Conservation (phyloP, 2,113 vertebrate genomes). For the Pseudonaja textilis region DNA sequence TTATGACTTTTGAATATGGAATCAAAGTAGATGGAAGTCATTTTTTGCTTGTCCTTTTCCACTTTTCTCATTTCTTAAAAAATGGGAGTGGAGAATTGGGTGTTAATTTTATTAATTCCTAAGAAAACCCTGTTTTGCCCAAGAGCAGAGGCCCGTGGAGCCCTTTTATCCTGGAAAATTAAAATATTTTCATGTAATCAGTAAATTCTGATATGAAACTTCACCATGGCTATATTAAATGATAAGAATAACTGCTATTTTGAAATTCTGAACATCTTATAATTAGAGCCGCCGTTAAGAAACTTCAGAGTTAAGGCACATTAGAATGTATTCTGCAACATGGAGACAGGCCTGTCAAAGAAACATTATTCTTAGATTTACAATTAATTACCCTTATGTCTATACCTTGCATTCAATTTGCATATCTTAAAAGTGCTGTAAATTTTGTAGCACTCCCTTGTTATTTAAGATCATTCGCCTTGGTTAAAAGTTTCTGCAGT, state of each 20-base stretch:
- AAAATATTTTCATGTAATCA: conserved; percentile 65
- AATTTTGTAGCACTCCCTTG: conserved; percentile 82
- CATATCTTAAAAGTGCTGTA: conserved; percentile 93
- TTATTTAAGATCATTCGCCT: conserved; percentile 84
- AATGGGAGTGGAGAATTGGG: background rate
- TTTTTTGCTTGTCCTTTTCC: background rate
- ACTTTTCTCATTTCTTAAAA: background rate
- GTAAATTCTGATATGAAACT: conserved; percentile 65
- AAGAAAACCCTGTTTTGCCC: background rate
- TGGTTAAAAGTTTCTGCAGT: conserved; percentile 73
- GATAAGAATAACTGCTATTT: conserved; percentile 74
- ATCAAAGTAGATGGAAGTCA: background rate
- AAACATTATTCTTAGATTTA: conserved; percentile 99
- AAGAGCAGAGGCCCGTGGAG: conserved; percentile 40
- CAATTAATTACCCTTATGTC: conserved; percentile 99
- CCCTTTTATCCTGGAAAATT: conserved; percentile 56
- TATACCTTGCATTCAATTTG: conserved; percentile 94
- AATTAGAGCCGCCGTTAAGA: conserved; percentile 89
- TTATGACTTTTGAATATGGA: background rate
- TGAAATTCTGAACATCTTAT: conserved; percentile 80
- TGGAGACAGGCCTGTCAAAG: conserved; percentile 93
- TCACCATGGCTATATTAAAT: conserved; percentile 70
- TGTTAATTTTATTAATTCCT: background rate
- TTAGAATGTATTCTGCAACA: conserved; percentile 95
- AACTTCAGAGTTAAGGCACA: conserved; percentile 89